These are phyloP conservation scores for Xestia sexstrigata DNA, from an alignment of 2,888 invertebrate species.

Conservation along the genomic window DNA sequence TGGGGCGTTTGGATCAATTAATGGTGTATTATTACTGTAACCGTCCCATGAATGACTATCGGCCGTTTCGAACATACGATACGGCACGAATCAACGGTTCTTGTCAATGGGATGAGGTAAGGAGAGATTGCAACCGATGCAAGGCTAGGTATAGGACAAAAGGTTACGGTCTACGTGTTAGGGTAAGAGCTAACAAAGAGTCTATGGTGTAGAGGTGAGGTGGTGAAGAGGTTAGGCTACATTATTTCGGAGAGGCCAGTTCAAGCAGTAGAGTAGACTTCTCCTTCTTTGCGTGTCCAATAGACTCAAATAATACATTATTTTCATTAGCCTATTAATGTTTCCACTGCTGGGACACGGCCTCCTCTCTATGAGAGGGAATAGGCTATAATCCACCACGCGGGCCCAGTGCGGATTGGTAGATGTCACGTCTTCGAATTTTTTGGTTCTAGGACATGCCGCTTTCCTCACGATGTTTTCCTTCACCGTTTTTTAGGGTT, in stretches of 20 bases:
- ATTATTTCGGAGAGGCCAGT: no score
- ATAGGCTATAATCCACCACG: no score
- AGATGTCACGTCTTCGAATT: no score
- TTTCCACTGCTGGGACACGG: no score
- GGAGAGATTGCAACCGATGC: background rate
- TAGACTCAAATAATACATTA: no score
- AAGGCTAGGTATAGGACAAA: background rate
- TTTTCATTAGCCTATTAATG: no score
- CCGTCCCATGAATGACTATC: conserved; percentile 60
- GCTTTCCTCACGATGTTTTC: no score
- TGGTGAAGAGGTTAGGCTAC: background rate
- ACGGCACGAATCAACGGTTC: conserved; percentile 30
- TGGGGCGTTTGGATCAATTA: conserved; percentile 72
- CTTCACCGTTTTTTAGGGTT: no score
- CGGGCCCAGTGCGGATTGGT: no score
- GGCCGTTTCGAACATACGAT: conserved; percentile 47
- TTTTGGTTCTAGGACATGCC: no score
- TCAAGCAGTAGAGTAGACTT: background rate
- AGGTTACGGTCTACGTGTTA: background rate
- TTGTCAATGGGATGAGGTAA: conserved; percentile 26
- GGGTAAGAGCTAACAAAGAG: background rate
- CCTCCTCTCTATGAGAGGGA: no score
- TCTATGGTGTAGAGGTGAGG: background rate
- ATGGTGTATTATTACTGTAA: conserved; percentile 73
- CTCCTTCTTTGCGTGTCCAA: no score